Base-by-base conservation (phyloP, 2,888 invertebrate genomes). In the Mesorhabditis sp. region DNA sequence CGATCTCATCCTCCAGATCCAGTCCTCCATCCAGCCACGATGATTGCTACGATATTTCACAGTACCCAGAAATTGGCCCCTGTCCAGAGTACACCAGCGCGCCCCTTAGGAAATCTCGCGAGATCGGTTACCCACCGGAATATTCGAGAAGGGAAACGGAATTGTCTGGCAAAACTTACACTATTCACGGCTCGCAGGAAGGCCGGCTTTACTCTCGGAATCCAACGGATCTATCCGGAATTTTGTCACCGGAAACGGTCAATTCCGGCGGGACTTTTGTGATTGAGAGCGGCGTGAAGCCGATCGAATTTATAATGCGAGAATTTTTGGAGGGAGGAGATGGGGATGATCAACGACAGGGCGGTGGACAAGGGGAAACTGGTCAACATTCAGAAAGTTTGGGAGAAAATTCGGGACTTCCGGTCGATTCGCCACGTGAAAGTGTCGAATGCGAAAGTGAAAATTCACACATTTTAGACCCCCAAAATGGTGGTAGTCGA, bases 131-230 rank as follows among this genome's bases (percentile, higher is more conserved):
- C 2, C 28, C 28, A 2, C 10, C 7, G 7, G n/a, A 50, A 10
- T 50, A 50, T 50, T 50, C 58, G n/a, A 50, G 58, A 50, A 50
- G n/a, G n/a, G 58, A 50, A n/a, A 50, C 58, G 2, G 58, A 50
- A n/a, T 13, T 50, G 10, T 50, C 58, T n/a, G 58, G 58, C 58
- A n/a, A 50, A 50, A 50, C 58, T 2, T 50, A 50, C n/a, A 50
- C n/a, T 50, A 10, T 50, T 13, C 10, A 50, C 2, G 58, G n/a
- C 7, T 50, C n/a, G 10, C 58, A 50, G n/a, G n/a, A 50, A 50
- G 58, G 58, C 7, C 58, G n/a, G 58, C 10, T 10, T 50, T 50
- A 50, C n/a, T 50, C 58, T 2, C 7, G 58, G 58, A 50, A 50
- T 50, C n/a, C n/a, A n/a, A 50, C 58, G 58, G 58, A 50, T 50